A percentile compares a stretch with the other conserved stretches of the same genome.
Evolutionary conservation across 2,888 invertebrate genomes (phyloP).

Genomic region (Acanthosepion esculentum): DNA sequence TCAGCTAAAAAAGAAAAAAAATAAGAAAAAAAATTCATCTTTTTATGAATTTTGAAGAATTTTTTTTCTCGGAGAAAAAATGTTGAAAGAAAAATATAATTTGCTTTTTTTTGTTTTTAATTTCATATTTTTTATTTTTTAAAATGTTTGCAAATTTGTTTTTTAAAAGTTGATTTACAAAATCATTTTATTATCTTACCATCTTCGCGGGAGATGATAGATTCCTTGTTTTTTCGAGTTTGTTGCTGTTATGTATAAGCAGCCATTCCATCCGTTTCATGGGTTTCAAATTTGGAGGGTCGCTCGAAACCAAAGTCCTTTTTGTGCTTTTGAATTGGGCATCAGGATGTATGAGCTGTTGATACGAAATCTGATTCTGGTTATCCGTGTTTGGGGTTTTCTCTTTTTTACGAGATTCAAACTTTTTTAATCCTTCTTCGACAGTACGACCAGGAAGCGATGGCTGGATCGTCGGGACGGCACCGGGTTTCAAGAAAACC

Average conservation of each 20-base stretch:
- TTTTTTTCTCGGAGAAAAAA: too few species aligned
- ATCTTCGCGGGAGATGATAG: neutral
- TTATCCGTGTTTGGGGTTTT: neutral
- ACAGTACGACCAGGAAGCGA: neutral
- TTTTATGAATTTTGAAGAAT: too few species aligned
- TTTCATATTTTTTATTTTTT: too few species aligned
- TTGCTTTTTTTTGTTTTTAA: too few species aligned
- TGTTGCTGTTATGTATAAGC: neutral
- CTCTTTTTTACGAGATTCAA: neutral
- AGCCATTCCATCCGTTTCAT: neutral
- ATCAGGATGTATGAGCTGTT: neutral
- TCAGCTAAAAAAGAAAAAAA: too few species aligned
- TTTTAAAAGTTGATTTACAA: neutral
- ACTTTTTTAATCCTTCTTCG: neutral
- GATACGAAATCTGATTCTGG: neutral
- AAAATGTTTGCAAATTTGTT: too few species aligned
- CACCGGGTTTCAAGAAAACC: slow-evolving; percentile 25
- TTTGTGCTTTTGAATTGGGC: neutral
- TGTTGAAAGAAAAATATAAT: too few species aligned
- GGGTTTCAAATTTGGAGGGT: neutral
- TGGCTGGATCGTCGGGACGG: slow-evolving; percentile 1
- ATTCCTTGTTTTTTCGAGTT: neutral
- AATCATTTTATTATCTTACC: neutral
- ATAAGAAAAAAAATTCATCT: too few species aligned
- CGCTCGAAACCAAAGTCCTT: neutral